These are phyloP conservation scores for Heliconius hewitsoni DNA, from an alignment of 1,140 invertebrate genomes.

Conservation along the genomic window DNA sequence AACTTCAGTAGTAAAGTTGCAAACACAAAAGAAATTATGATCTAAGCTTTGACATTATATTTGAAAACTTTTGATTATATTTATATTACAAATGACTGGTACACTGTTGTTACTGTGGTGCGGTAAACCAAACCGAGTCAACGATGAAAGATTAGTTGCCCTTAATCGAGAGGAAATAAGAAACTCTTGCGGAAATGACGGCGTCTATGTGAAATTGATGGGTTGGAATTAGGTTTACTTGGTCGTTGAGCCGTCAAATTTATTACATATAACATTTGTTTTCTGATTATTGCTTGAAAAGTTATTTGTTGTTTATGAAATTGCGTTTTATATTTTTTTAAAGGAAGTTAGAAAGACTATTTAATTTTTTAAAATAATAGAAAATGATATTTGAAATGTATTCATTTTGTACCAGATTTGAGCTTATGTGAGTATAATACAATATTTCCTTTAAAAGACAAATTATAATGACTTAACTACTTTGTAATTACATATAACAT, in stretches of 20 bases:
- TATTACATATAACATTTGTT: conserved; percentile 6
- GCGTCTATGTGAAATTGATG: conserved; percentile 35
- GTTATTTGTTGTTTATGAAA: not conserved
- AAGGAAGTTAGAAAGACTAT: no score
- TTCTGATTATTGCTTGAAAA: not conserved
- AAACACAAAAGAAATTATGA: no score
- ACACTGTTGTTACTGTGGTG: conserved; percentile 4
- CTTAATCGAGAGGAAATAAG: conserved; percentile 46
- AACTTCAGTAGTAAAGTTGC: no score
- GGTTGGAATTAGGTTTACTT: conserved; percentile 32
- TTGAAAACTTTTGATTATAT: not conserved
- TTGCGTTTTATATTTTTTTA: not conserved
- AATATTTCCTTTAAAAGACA: no score
- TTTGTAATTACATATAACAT: no score
- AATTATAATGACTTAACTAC: no score
- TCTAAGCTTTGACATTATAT: no score
- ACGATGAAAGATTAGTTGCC: conserved; percentile 39
- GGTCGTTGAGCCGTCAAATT: conserved; percentile 19
- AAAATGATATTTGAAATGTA: no score
- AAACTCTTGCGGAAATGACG: conserved; percentile 42
- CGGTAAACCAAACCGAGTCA: conserved; percentile 19
- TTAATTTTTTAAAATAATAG: no score
- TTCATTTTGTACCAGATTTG: no score
- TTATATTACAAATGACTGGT: not conserved
- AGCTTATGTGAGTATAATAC: no score